Evolutionary conservation across 2,797 vertebrate species (phyloP).

Genomic region (Danionella dracula): DNA sequence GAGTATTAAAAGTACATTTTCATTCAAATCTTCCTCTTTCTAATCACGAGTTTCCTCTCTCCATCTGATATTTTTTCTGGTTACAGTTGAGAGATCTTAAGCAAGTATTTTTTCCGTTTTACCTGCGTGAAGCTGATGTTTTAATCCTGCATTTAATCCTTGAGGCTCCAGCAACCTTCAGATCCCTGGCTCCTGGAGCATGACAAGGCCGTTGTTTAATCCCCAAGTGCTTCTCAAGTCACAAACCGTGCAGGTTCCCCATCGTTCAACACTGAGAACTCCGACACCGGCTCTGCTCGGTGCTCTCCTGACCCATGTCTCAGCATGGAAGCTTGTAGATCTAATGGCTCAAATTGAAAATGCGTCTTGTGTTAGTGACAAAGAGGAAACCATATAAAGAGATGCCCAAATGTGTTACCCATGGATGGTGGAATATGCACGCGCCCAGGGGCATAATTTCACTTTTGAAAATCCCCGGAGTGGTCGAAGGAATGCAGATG

Average conservation of each 20-base stretch:
- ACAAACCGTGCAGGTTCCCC: conserved; percentile 6
- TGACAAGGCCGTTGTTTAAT: conserved; percentile 29
- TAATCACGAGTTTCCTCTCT: conserved; percentile 1
- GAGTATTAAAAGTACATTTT: too few relatives aligned
- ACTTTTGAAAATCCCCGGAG: too few relatives aligned
- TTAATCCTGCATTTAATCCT: conserved; percentile 40
- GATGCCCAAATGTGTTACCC: too few relatives aligned
- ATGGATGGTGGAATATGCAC: too few relatives aligned
- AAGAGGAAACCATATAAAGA: too few relatives aligned
- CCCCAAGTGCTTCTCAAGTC: not conserved
- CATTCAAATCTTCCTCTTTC: too few relatives aligned
- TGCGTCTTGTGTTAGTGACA: too few relatives aligned
- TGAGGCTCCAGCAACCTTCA: conserved; percentile 13
- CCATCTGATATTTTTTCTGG: conserved; percentile 14
- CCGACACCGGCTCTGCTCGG: not conserved
- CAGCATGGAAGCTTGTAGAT: not conserved
- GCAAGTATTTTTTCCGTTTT: conserved; percentile 18
- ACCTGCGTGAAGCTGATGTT: conserved; percentile 35
- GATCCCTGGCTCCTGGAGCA: conserved; percentile 27
- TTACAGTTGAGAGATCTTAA: conserved; percentile 18
- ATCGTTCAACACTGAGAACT: not conserved
- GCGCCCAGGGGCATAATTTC: too few relatives aligned
- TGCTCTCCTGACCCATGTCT: not conserved
- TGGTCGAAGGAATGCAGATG: too few relatives aligned
- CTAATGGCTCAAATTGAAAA: conserved; percentile 21